Percentiles rank a stretch among this genome's conserved stretches.
These are phyloP conservation scores for Tenodera sinensis DNA, from an alignment of 2,888 invertebrate genomes.

Conservation along the genomic window DNA sequence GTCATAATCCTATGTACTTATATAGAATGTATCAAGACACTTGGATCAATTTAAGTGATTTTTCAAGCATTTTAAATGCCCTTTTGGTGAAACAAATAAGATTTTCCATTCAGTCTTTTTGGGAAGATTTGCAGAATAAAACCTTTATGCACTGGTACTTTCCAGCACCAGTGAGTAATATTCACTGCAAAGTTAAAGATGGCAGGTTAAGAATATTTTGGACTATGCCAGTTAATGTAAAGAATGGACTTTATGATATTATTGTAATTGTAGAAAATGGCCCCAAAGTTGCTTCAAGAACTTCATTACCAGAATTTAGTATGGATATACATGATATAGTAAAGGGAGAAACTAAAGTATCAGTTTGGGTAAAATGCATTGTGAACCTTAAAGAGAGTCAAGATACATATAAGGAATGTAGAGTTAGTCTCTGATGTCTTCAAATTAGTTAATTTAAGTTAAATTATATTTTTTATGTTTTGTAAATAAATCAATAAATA, in stretches of 20 bases:
- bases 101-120: neutral
- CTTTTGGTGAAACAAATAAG: conserved; percentile 9
- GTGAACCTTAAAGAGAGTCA: conserved; percentile 4
- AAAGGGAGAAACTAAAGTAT: neutral
- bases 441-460: no score
- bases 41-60: conserved; percentile 39
- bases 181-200: conserved; percentile 15
- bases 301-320: neutral
- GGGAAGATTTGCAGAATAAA: neutral
- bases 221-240: conserved; percentile 31
- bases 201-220: conserved; percentile 15
- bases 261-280: neutral
- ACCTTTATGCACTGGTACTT: conserved; percentile 30
- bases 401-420: conserved; percentile 10
- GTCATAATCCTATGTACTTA: conserved; percentile 48
- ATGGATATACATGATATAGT: neutral
- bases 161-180: conserved; percentile 28
- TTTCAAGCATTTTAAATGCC: conserved; percentile 17
- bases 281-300: neutral
- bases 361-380: conserved; percentile 27
- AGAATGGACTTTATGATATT: conserved; percentile 10
- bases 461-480: no score
- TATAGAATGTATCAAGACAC: conserved; percentile 52
- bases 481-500: no score
- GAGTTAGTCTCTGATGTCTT: neutral